Base-by-base conservation (phyloP, 2,888 invertebrate species). In the Stramonita haemastoma region DNA sequence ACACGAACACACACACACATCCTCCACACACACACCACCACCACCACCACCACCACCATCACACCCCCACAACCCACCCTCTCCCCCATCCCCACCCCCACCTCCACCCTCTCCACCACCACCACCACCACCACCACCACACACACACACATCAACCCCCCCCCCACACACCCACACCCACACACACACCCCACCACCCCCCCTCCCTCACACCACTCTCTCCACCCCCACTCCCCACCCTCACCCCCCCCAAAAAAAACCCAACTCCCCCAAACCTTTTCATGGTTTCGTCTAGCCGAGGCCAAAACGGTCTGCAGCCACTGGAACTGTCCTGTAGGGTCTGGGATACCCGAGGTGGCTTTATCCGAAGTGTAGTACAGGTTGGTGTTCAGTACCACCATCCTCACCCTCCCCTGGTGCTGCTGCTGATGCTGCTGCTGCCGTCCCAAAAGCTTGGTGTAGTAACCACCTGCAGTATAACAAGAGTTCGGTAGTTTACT, bases 331-430 rank as follows among this genome's bases (percentile, higher is more conserved):
- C 97, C 97, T 90, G 97, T 96, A 0, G 98, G 97, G 94, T 98
- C 98, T 0, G 87, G 60, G 81, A 91, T 90, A 91, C 97, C 97
- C 88, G 96, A 96, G 92, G 94, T 95, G 77, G 94, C 91, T 87
- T 94, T 93, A 92, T 95, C 95, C 73, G 94, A 95, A 57, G 93
- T 92, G 95, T 96, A 97, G 97, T 96, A 98, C 93, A 98, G 97
- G 96, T 98, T 98, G 86, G 98, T 98, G 96, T 99, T 99, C 92
- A 99, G 96, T 34, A 98, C 98, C 91, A 98, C 97, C 95, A 98
- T 98, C 93, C 98, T 97, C 87, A 98, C 97, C 94, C 97, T 98
- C 94, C 97, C 95, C 97, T 1, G 29, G 57, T 26, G 32, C 17
- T 92, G 73, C 0, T 13, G 98, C 97, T 95, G 98, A 79, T 32